Percentiles rank a stretch among this genome's conserved stretches.
phyloP scores from a whole-genome alignment of 2,888 invertebrate species.

The Perizoma affinitatum region DNA sequence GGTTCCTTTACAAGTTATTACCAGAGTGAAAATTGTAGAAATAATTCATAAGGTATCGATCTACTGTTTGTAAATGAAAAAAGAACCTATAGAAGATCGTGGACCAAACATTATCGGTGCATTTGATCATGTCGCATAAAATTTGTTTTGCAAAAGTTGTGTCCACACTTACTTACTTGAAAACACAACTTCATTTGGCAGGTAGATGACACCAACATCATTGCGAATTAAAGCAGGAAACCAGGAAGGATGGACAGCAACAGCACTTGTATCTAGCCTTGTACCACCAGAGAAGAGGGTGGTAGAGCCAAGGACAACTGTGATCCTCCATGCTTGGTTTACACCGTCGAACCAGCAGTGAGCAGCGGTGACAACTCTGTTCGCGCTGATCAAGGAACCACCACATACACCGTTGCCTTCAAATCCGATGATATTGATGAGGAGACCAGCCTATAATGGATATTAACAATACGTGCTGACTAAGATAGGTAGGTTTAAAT shows the following conservation, averaged over 20 bases:
- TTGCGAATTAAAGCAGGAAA: slow-evolving; percentile 48
- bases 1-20: too few species aligned
- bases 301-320: slow-evolving; percentile 58
- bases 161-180: slow-evolving; percentile 42
- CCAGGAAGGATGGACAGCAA: slow-evolving; percentile 56
- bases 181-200: slow-evolving; percentile 37
- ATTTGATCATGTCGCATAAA: too few species aligned
- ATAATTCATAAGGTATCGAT: too few species aligned
- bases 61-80: too few species aligned
- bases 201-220: slow-evolving; percentile 55
- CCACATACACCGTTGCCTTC: slow-evolving; percentile 53
- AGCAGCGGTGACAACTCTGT: slow-evolving; percentile 53
- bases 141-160: too few species aligned
- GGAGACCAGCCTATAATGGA: slow-evolving; percentile 49
- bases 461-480: not conserved
- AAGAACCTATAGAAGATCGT: too few species aligned
- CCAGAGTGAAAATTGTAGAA: too few species aligned
- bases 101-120: too few species aligned
- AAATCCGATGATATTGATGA: slow-evolving; percentile 34
- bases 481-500: not conserved
- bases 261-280: slow-evolving; percentile 45
- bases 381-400: slow-evolving; percentile 48
- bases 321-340: slow-evolving; percentile 52
- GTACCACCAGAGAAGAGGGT: slow-evolving; percentile 57
- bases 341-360: slow-evolving; percentile 62